Percentiles rank a stretch among this genome's conserved stretches.
Evolutionary conservation across 2,888 invertebrate species (phyloP).

Genomic region (Noctua pronuba): DNA sequence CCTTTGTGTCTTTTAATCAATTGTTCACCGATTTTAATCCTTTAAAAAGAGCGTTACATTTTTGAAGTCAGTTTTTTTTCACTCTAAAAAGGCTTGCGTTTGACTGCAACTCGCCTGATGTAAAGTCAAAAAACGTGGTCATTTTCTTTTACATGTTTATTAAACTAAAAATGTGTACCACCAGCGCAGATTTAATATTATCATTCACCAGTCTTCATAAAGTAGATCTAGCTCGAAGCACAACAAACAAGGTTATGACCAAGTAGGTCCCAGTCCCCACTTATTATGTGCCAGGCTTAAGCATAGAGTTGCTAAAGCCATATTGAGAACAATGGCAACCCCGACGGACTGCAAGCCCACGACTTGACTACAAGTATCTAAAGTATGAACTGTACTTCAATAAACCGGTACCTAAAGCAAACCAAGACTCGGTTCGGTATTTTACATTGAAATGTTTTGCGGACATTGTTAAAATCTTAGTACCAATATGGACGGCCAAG

Average conservation of each 20-base stretch:
- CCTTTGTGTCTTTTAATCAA: conserved; percentile 10
- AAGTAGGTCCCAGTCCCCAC: conserved; percentile 52
- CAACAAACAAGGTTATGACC: conserved; percentile 56
- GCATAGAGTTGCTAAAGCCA: conserved; percentile 67
- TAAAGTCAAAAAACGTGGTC: not conserved
- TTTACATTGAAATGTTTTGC: conserved; percentile 63
- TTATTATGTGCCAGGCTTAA: conserved; percentile 71
- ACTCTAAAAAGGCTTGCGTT: not conserved
- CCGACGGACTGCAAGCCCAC: conserved; percentile 69
- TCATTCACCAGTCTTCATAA: conserved; percentile 4
- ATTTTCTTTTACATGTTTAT: not conserved
- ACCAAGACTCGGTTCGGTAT: conserved; percentile 56
- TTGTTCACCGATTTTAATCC: conserved; percentile 8
- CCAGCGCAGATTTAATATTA: conserved; percentile 5
- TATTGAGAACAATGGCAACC: conserved; percentile 78
- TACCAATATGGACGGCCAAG: not conserved
- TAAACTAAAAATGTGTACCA: not conserved
- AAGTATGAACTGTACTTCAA: conserved; percentile 69
- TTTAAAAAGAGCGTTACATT: not conserved
- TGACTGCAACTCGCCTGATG: not conserved
- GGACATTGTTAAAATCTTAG: not conserved
- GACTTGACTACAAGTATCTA: conserved; percentile 57
- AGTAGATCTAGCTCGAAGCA: conserved; percentile 31
- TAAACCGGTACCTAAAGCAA: conserved; percentile 67
- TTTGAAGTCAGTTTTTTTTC: not conserved